Base-by-base conservation (phyloP, 2,113 vertebrate genomes). In the Zosterops hypoxanthus region DNA sequence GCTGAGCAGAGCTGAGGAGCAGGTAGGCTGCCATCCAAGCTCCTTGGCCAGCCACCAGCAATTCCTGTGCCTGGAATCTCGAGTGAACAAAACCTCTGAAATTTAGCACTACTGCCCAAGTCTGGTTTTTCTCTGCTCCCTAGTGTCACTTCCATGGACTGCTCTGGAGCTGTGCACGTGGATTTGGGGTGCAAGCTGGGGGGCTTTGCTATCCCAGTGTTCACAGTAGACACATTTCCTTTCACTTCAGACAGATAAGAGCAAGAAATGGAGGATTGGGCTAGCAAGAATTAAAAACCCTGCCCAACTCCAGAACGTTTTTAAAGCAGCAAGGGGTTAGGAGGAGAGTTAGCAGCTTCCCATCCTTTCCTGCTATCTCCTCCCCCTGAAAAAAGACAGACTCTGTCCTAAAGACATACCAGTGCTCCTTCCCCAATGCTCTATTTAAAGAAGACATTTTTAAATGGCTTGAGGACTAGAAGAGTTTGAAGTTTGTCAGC, bases 21-120 rank as follows among this genome's bases (percentile, higher is more conserved):
- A 68, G 33, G 78, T 77, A 90, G 90, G 97, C 94, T 92, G 72
- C 82, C 93, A 93, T 94, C 92, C 94, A 97, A 92, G 71, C 28
- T 29, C 64, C 71, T 91, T 94, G 94, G 91, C 86, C 63, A 26
- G 81, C 92, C 55, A 69, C 95, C 91, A 81, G 83, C 65, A 3
- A 61, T 81, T 91, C 94, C 71, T 9, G 39, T 11, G 95, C 94
- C 91, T 94, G 94, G 94, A 91, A 94, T 71, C 94, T 87, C 4
- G 55, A 84, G 88, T 57, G 91, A 91, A 92, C 81, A 65, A 93
- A 70, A 77, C 83, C 86, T 93, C 95, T 88, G 95, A 84, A 91
- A 92, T 83, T 69, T 33, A 61, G 93, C 90, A 83, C 79, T 55
- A 14, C 84, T 91, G 94, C 94, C 0, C 20, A 86, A 94, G 90